Evolutionary conservation across 1,140 invertebrate species (phyloP), one percentile per base, ranked within the genome.

Genomic region (Drosophila pectinifera): DNA sequence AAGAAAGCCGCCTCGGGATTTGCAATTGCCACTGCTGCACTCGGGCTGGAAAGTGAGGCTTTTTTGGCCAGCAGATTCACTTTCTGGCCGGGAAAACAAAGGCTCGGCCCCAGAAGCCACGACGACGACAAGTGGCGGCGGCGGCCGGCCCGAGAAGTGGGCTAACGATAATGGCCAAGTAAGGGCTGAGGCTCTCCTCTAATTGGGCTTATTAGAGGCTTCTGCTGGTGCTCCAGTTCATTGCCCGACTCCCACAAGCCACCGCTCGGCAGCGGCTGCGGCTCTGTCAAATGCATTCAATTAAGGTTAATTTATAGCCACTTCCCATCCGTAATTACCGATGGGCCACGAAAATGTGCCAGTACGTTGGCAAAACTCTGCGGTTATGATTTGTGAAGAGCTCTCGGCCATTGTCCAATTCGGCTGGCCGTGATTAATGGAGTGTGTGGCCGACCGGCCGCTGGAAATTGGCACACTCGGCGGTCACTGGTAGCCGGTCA

Each of bases 261-360:
- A n/a, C n/a, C n/a, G n/a, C n/a, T n/a, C n/a, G n/a, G n/a, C n/a
- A n/a, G n/a, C n/a, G n/a, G n/a, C n/a, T n/a, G 28, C 53, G 18
- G 42, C 54, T 76, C 62, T 76, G 83, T 83, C 83, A 86, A 86
- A 88, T 76, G 83, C 83, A 86, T 88, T 86, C 79, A 83, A 86
- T 86, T 88, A 86, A 83, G 83, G 83, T 86, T 86, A 86, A 86
- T 86, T 88, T 82, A 81, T 70, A 73, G 79, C 84, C 83, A 86
- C 83, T 86, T 86, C 83, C 83, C 83, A 45, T 69, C 34, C 49
- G 67, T 83, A 86, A 86, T 86, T 88, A 86, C 83, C 14, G 8
- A 45, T 39, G 63, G 18, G 39, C 31, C 68, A 42, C 51, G 42
- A 48, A 85, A 73, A 85, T 85, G 67, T 85, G 77, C 62, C 80